These are phyloP conservation scores for Tupaia tana DNA, from an alignment of 2,113 vertebrate genomes.

Conservation along the genomic window DNA sequence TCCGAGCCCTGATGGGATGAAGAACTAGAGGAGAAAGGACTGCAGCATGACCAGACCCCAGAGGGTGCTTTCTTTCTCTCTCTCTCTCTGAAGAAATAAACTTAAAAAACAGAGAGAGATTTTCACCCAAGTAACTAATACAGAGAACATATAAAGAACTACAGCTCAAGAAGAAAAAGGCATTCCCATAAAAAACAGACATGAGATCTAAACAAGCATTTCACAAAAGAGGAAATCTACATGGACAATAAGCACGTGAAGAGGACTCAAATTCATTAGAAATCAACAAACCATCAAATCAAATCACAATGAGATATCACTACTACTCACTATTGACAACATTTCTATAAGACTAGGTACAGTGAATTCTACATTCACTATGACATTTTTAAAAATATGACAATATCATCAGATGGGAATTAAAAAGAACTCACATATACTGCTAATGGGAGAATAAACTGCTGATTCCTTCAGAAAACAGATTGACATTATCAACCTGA, in stretches of 20 bases:
- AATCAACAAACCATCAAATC: neutral
- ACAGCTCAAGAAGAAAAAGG: neutral
- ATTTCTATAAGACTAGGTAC: neutral
- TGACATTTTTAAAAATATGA: neutral
- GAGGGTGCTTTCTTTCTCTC: no score
- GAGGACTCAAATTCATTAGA: neutral
- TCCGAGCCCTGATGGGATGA: no score
- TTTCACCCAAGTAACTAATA: neutral
- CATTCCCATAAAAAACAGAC: neutral
- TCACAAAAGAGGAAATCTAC: constrained; percentile 44
- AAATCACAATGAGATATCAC: neutral
- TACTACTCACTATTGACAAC: neutral
- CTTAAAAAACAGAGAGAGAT: neutral
- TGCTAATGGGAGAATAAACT: neutral
- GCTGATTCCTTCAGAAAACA: neutral
- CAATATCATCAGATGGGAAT: neutral
- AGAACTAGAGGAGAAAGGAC: no score
- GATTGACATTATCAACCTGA: neutral
- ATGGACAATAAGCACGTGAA: neutral
- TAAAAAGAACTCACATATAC: neutral
- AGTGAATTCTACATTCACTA: neutral
- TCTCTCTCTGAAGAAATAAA: no score
- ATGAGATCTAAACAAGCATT: neutral
- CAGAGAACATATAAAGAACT: neutral
- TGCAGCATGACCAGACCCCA: no score